phyloP scores from a whole-genome alignment of 2,888 invertebrate genomes.

The Caenorhabditis panamensis region DNA sequence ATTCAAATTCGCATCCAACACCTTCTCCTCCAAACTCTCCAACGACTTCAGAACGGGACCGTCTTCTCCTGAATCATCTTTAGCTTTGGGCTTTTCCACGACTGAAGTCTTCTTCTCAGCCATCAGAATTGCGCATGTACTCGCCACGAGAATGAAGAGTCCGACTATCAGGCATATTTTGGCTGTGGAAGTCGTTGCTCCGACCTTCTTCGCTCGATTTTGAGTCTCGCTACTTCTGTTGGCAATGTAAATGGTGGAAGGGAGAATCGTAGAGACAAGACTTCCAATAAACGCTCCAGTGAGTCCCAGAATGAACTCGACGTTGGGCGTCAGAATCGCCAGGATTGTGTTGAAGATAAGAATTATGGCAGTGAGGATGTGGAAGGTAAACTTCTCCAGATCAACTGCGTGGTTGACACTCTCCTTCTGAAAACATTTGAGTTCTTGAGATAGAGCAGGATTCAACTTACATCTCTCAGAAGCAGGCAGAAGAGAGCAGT shows the following conservation, averaged over 20 bases:
- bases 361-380: conserved; percentile 86
- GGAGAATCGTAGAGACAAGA: conserved; percentile 93
- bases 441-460: background rate
- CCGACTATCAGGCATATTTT: conserved; percentile 87
- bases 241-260: conserved; percentile 88
- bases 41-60: conserved; percentile 67
- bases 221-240: conserved; percentile 82
- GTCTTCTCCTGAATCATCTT: conserved; percentile 60
- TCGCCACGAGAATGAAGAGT: conserved; percentile 90
- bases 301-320: conserved; percentile 91
- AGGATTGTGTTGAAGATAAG: conserved; percentile 88
- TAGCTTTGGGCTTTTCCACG: conserved; percentile 65
- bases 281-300: conserved; percentile 96
- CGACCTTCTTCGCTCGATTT: conserved; percentile 44
- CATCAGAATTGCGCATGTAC: conserved; percentile 89
- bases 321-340: conserved; percentile 92
- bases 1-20: conserved; percentile 73
- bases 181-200: conserved; percentile 34
- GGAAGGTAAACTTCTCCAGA: conserved; percentile 70
- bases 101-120: conserved; percentile 68
- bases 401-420: conserved; percentile 36
- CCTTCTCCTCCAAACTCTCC: conserved; percentile 71
- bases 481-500: conserved; percentile 93
- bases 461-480: conserved; percentile 48
- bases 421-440: conserved; percentile 31